phyloP scores from a whole-genome alignment of 2,888 invertebrate genomes.

The Mythimna ferrago region DNA sequence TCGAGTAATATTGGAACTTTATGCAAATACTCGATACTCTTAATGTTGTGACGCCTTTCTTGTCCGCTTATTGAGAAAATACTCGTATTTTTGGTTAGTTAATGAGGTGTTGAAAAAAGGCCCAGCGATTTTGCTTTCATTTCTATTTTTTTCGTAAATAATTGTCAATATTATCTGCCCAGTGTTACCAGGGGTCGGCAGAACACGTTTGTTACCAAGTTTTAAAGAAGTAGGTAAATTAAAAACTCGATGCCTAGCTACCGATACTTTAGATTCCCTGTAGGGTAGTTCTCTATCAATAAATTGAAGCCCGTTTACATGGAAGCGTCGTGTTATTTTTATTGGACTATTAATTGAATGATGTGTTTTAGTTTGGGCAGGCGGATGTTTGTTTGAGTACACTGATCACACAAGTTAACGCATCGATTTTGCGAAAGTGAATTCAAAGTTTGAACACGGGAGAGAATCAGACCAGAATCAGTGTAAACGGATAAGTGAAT shows the following conservation, averaged over 20 bases:
- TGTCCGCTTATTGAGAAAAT: not conserved
- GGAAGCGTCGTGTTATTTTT: conserved; percentile 47
- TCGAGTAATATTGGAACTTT: conserved; percentile 12
- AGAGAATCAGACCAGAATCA: conserved; percentile 3
- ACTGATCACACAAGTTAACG: conserved; percentile 41
- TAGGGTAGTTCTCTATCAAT: conserved; percentile 30
- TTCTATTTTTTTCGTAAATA: not conserved
- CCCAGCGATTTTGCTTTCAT: not conserved
- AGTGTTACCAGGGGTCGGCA: not conserved
- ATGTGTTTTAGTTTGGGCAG: conserved; percentile 50
- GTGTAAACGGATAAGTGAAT: not conserved
- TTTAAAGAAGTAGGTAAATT: not conserved
- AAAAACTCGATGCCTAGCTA: not conserved
- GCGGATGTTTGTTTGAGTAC: conserved; percentile 43
- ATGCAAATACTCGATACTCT: conserved; percentile 8
- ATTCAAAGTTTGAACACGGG: conserved; percentile 20
- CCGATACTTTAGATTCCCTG: not conserved
- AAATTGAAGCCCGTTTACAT: conserved; percentile 37
- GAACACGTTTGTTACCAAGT: not conserved
- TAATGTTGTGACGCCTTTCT: not conserved
- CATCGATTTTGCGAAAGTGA: conserved; percentile 39
- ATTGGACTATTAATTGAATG: conserved; percentile 45
- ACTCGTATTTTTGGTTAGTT: not conserved
- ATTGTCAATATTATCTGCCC: not conserved
- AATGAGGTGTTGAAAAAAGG: not conserved